Conservation (phyloP, 2,113 vertebrate species). For the Platycercus adscitus region DNA sequence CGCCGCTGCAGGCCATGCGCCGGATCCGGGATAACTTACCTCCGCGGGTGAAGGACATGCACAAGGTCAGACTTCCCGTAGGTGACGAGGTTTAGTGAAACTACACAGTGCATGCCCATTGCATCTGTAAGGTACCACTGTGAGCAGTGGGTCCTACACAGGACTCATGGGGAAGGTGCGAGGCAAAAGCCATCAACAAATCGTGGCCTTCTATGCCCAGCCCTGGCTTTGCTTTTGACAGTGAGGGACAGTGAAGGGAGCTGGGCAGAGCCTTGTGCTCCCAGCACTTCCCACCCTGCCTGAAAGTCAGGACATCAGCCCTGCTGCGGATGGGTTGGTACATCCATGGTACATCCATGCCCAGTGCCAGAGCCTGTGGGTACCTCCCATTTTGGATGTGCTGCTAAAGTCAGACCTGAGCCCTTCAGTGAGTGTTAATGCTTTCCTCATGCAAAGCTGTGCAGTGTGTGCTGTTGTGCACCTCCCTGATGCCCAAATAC, state of each 20-base stretch:
- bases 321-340: rapidly evolving
- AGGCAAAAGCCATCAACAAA: background rate
- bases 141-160: rapidly evolving
- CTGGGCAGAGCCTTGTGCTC: background rate
- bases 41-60: conserved; percentile 91
- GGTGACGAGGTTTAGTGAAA: rapidly evolving
- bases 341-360: rapidly evolving
- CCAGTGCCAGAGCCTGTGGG: background rate
- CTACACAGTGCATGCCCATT: rapidly evolving
- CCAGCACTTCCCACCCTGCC: background rate
- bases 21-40: conserved; percentile 98
- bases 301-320: rapidly evolving
- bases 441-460: background rate
- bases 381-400: background rate
- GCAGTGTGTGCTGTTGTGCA: background rate
- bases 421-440: background rate
- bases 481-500: background rate
- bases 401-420: background rate
- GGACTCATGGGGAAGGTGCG: rapidly evolving
- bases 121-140: background rate
- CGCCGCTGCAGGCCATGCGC: conserved; percentile 98
- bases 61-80: conserved; percentile 82
- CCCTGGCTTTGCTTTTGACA: background rate
- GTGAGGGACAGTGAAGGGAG: background rate
- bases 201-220: rapidly evolving